Conservation (phyloP, 2,888 invertebrate genomes). For the Melangyna quadrimaculata region DNA sequence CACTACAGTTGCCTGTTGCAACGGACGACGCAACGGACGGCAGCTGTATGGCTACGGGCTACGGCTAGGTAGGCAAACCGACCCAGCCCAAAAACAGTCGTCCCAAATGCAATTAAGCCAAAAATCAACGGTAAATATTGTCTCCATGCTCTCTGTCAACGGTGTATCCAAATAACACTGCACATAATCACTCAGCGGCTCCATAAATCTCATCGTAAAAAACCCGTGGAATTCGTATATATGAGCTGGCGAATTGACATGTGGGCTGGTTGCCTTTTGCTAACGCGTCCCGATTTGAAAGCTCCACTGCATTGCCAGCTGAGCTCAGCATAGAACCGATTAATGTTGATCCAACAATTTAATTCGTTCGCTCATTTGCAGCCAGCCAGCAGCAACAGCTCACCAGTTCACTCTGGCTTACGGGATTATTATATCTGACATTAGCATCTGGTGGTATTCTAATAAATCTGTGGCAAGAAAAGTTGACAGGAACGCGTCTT, state of each 20-base stretch:
- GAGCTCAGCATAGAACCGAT: constrained; percentile 38
- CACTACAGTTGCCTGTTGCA: constrained; percentile 15
- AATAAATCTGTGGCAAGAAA: constrained; percentile 56
- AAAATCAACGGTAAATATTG: constrained; percentile 61
- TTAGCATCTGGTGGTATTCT: constrained; percentile 70
- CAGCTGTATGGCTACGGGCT: background rate
- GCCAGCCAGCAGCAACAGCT: too few relatives aligned
- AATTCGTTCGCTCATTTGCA: constrained; percentile 46
- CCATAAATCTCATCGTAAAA: constrained; percentile 58
- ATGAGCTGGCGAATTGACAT: constrained; percentile 44
- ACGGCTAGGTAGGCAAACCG: background rate
- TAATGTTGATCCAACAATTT: constrained; percentile 59
- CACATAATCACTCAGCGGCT: constrained; percentile 68
- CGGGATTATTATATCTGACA: constrained; percentile 65
- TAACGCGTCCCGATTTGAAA: constrained; percentile 2
- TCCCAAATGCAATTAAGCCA: constrained; percentile 54
- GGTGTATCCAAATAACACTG: constrained; percentile 13
- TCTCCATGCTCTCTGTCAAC: constrained; percentile 55
- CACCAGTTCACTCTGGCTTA: background rate
- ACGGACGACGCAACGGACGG: too few relatives aligned
- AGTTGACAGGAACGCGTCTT: constrained; percentile 46
- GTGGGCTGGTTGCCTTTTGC: constrained; percentile 41
- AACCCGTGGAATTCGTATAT: constrained; percentile 53
- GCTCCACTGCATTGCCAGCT: background rate
- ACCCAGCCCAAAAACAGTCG: constrained; percentile 17